Evolutionary conservation across 2,888 invertebrate genomes (phyloP), one percentile per base, ranked within the genome.

Genomic region (Caenorhabditis sp.): DNA sequence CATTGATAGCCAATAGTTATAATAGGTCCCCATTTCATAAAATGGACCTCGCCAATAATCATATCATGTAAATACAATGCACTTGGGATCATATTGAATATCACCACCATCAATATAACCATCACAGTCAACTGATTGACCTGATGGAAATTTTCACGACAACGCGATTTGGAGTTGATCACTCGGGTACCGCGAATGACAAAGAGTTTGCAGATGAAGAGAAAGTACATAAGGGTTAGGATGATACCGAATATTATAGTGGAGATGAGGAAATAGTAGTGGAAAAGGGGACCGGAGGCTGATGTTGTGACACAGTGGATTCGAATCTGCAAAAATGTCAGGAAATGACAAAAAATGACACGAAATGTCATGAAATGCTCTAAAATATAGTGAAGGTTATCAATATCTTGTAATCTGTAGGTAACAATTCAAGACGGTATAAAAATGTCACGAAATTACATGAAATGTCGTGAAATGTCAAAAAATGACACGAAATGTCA

Each of bases 21-120:
- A 12, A 80, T 78, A 21, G 81, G 81, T 21, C 81, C 81, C 76
- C 76, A 77, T 52, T 71, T 66, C 81, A 81, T 81, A 62, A 81
- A 81, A 26, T 78, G 66, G 0, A 81, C 81, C 63, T 76, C 68
- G 36, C 74, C 69, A 50, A 76, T 63, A 20, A 78, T 68, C 76
- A 81, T 72, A 50, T 81, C 81, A 63, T 78, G 76, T 5, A 80
- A 63, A 65, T 81, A 81, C 26, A 81, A 63, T 10, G 66, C 67
- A 59, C 78, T 70, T n/a, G 81, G 81, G 3, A 81, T 64, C 1
- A 81, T 74, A 27, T 79, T 79, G 71, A 81, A 81, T 14, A 81
- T 69, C 1, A 81, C 72, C 7, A 81, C 79, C 23, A 78, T 63
- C 20, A 81, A 67, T 27, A 81, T 79, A 14, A 81, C 79, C 31